phyloP scores from a whole-genome alignment of 2,797 vertebrate genomes.

The Myotis findleyi region DNA sequence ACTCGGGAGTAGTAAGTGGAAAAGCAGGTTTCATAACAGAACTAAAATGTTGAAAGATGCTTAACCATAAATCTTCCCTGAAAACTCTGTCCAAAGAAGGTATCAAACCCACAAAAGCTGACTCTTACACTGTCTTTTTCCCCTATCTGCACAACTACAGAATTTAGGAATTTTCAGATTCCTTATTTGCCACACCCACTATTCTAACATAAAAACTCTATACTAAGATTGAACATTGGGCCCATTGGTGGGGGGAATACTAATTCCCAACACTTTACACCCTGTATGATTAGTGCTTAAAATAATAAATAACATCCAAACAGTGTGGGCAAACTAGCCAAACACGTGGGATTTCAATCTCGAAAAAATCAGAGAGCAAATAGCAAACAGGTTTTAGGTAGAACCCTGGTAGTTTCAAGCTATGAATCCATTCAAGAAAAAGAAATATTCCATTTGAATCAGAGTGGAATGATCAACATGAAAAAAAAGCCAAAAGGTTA shows the following conservation, averaged over 20 bases:
- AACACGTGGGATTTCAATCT: neutral
- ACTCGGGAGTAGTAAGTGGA: neutral
- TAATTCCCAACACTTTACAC: neutral
- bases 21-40: constrained; percentile 45
- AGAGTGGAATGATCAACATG: neutral
- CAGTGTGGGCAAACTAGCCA: neutral
- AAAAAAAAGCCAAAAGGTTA: neutral
- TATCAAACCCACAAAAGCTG: neutral
- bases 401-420: neutral
- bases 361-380: constrained; percentile 30
- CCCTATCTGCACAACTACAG: neutral
- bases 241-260: accelerated
- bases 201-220: neutral
- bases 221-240: neutral
- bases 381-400: neutral
- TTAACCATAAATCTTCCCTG: neutral
- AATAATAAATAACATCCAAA: constrained; percentile 29
- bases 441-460: neutral
- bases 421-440: neutral
- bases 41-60: constrained; percentile 33
- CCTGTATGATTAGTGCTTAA: neutral
- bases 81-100: constrained; percentile 20
- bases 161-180: constrained; percentile 33
- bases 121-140: neutral
- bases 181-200: neutral